Conservation (phyloP, 2,797 vertebrate species). For the Passerculus sandwichensis region DNA sequence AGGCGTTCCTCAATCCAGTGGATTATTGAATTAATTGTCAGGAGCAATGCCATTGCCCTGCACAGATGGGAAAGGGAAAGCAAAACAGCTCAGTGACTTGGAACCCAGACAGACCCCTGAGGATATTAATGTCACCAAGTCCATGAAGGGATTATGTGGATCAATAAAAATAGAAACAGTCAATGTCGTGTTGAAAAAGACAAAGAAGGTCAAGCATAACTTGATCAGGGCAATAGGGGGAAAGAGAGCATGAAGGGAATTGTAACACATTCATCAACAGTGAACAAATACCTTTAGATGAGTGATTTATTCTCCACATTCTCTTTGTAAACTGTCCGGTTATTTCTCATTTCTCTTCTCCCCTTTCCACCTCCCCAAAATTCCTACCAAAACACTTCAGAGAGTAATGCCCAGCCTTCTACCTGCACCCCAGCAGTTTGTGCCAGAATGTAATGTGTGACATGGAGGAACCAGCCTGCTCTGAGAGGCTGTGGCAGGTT, state of each 20-base stretch:
- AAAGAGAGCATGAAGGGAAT: not conserved
- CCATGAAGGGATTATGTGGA: constrained; percentile 44
- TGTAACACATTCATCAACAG: not conserved
- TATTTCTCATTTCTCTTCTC: not conserved
- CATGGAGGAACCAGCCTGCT: not conserved
- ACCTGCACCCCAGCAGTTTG: not conserved
- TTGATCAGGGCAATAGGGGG: constrained; percentile 5
- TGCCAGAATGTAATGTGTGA: not conserved
- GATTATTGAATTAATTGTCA: constrained; percentile 57
- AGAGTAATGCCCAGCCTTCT: not conserved
- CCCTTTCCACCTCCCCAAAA: not conserved
- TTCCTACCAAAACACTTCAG: not conserved
- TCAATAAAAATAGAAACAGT: constrained; percentile 69
- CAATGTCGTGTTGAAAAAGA: constrained; percentile 49
- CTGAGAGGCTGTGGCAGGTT: not conserved
- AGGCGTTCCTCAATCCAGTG: not conserved
- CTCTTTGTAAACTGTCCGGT: not conserved
- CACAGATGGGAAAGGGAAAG: constrained; percentile 18
- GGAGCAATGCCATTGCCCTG: not conserved
- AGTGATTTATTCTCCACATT: not conserved
- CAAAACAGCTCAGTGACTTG: constrained; percentile 29
- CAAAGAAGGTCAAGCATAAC: constrained; percentile 63
- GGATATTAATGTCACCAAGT: constrained; percentile 56
- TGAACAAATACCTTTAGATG: not conserved
- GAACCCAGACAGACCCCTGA: constrained; percentile 11